Conservation (phyloP, 2,888 invertebrate genomes). For the Adineta ricciae region DNA sequence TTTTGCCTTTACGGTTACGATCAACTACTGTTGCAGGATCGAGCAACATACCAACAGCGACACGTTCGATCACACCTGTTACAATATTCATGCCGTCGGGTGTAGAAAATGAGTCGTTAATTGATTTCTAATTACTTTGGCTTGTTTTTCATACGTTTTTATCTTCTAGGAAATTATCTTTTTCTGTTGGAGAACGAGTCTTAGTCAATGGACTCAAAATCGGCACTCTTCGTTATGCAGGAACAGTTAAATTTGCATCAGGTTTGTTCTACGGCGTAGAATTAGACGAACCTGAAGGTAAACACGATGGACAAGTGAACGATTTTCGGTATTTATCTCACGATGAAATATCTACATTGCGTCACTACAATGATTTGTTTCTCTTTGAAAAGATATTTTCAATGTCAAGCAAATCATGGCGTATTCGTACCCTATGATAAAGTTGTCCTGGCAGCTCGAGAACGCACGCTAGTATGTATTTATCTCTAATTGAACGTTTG, state of each 20-base stretch:
- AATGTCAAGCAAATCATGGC: conserved; percentile 45
- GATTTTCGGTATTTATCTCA: conserved; percentile 41
- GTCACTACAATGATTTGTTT: not conserved
- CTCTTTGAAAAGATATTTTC: conserved; percentile 40
- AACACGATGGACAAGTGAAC: conserved; percentile 53
- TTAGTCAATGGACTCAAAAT: not conserved
- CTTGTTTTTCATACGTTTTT: no score
- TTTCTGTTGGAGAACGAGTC: not conserved
- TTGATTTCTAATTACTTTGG: not conserved
- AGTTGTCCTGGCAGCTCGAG: conserved; percentile 36
- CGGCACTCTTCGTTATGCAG: conserved; percentile 50
- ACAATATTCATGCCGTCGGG: not conserved
- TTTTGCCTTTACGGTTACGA: not conserved
- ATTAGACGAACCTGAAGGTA: conserved; percentile 52
- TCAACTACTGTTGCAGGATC: not conserved
- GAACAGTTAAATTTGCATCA: conserved; percentile 52
- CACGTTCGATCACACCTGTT: not conserved
- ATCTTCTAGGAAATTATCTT: not conserved
- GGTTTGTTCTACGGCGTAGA: conserved; percentile 55
- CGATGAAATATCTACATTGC: not conserved
- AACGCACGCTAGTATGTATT: not conserved
- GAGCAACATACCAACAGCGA: not conserved
- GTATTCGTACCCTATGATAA: conserved; percentile 48
- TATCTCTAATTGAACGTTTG: no score
- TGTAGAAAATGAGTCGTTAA: not conserved